Evolutionary conservation across 2,797 vertebrate genomes (phyloP).

Genomic region (Lemur catta): DNA sequence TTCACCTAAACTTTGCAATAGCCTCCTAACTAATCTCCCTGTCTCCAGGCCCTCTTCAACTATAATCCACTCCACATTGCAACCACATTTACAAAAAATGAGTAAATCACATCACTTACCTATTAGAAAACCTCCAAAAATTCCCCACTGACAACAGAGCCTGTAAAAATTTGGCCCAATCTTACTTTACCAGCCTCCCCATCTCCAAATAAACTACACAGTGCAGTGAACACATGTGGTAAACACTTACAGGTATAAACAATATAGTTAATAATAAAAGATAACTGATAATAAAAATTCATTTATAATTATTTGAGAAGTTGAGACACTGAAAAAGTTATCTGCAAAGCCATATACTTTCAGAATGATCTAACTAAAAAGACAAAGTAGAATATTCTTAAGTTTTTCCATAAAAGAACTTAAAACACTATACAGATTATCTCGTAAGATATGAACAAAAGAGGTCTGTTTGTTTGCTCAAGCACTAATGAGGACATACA

Average conservation of each 20-base stretch:
- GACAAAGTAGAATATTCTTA: conserved; percentile 22
- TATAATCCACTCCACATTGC: background rate
- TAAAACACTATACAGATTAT: conserved; percentile 58
- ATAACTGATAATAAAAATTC: background rate
- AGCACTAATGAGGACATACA: conserved; percentile 52
- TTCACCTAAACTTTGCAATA: background rate
- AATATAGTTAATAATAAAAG: conserved; percentile 5
- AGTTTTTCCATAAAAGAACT: conserved; percentile 38
- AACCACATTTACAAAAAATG: background rate
- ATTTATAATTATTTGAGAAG: background rate
- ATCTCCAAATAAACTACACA: background rate
- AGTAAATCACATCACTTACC: background rate
- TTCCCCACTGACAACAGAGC: background rate
- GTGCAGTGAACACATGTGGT: background rate
- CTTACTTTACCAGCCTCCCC: background rate
- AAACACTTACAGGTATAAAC: background rate
- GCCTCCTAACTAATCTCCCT: background rate
- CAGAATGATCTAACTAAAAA: conserved; percentile 19
- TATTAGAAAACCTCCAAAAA: background rate
- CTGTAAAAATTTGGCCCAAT: background rate
- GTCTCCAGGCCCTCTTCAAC: background rate
- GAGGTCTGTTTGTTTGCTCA: conserved; percentile 49
- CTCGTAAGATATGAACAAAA: conserved; percentile 28
- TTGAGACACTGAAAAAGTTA: background rate
- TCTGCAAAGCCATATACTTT: background rate